Conservation (phyloP, 1,140 invertebrate species). For the Drosophila seguyi region DNA sequence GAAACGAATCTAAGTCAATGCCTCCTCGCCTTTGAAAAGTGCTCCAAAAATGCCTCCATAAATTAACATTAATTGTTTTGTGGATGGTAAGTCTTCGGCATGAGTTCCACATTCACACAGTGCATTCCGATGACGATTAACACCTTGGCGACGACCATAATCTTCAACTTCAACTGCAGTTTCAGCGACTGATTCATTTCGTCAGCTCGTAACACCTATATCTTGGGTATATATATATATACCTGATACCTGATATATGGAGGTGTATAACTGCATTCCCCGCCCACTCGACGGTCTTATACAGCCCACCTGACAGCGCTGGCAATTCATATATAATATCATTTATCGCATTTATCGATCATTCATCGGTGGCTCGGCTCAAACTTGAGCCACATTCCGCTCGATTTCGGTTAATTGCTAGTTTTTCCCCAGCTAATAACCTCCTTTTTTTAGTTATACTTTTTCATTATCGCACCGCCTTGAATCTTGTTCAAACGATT, state of each 20-base stretch:
- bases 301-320: constrained; percentile 26
- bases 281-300: constrained; percentile 24
- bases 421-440: constrained; percentile 61
- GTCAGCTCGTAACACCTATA: constrained; percentile 27
- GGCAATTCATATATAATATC: constrained; percentile 39
- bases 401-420: constrained; percentile 66
- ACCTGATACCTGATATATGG: neutral
- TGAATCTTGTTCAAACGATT: constrained; percentile 35
- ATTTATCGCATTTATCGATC: constrained; percentile 59
- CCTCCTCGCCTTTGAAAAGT: constrained; percentile 23
- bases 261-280: constrained; percentile 38
- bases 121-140: constrained; percentile 38
- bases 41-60: constrained; percentile 34
- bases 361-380: constrained; percentile 22
- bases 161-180: constrained; percentile 51
- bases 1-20: constrained; percentile 24
- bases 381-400: constrained; percentile 66
- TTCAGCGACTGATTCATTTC: constrained; percentile 58
- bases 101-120: constrained; percentile 42
- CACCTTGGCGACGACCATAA: constrained; percentile 30
- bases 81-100: constrained; percentile 11
- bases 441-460: constrained; percentile 35
- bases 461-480: constrained; percentile 46
- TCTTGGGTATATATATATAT: neutral
- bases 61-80: constrained; percentile 42